Percentiles rank a stretch among this genome's conserved stretches.
phyloP scores from a whole-genome alignment of 2,113 vertebrate genomes.

The Eurystomus gularis region DNA sequence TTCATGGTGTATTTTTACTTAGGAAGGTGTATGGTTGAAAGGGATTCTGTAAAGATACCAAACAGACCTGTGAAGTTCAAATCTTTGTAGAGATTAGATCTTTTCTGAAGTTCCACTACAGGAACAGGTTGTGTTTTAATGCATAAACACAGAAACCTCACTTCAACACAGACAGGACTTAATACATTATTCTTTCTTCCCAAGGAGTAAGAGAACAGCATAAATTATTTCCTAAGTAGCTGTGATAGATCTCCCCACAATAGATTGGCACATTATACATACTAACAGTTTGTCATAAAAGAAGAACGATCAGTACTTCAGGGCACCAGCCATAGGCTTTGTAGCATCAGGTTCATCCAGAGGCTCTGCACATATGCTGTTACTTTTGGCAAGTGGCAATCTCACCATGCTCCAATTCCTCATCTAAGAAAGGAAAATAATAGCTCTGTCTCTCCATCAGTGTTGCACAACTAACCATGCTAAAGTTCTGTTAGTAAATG shows the following conservation, averaged over 20 bases:
- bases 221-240: background rate
- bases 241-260: background rate
- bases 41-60: background rate
- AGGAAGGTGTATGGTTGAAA: background rate
- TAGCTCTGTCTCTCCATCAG: background rate
- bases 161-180: background rate
- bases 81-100: background rate
- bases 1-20: background rate
- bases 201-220: background rate
- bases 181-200: background rate
- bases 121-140: background rate
- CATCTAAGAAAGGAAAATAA: background rate
- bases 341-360: background rate
- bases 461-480: fast-evolving
- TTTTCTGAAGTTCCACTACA: background rate
- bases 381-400: background rate
- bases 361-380: background rate
- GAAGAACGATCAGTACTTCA: background rate
- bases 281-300: background rate
- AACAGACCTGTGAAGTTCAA: background rate
- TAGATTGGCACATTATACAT: background rate
- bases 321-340: background rate
- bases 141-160: background rate
- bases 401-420: background rate
- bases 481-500: background rate